phyloP scores from a whole-genome alignment of 2,113 vertebrate genomes.

The Hylia prasina region DNA sequence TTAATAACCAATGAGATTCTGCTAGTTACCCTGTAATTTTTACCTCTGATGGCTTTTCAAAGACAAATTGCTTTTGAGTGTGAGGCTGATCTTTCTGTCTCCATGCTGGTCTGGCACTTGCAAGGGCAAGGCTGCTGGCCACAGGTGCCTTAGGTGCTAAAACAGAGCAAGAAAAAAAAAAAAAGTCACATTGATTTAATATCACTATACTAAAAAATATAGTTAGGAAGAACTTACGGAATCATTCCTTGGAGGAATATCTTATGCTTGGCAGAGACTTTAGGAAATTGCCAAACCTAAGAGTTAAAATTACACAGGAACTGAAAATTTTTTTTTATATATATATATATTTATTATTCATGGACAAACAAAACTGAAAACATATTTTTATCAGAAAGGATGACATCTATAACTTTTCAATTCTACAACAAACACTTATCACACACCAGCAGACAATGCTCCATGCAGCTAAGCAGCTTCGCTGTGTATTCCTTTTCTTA shows the following conservation, averaged over 20 bases:
- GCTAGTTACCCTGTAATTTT: background rate
- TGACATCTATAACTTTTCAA: background rate
- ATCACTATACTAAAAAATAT: background rate
- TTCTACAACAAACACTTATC: background rate
- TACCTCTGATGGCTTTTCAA: constrained; percentile 74
- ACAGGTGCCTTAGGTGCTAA: constrained; percentile 29
- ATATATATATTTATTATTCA: background rate
- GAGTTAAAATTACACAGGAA: background rate
- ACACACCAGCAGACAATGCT: background rate
- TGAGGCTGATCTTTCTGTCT: constrained; percentile 45
- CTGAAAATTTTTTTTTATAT: fast-evolving
- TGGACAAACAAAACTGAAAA: background rate
- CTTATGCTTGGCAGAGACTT: background rate
- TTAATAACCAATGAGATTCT: background rate
- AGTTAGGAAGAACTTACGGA: background rate
- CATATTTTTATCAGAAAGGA: background rate
- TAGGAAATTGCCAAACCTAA: background rate
- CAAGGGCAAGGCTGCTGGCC: background rate
- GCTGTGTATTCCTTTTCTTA: background rate
- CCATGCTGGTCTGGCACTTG: constrained; percentile 56
- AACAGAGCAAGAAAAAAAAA: background rate
- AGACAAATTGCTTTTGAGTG: constrained; percentile 74
- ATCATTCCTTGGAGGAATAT: background rate
- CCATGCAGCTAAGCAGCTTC: background rate
- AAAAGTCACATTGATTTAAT: background rate